A percentile compares a stretch with the other conserved stretches of the same genome.
Evolutionary conservation across 2,888 invertebrate genomes (phyloP).

Genomic region (Dolichomitus sp.): DNA sequence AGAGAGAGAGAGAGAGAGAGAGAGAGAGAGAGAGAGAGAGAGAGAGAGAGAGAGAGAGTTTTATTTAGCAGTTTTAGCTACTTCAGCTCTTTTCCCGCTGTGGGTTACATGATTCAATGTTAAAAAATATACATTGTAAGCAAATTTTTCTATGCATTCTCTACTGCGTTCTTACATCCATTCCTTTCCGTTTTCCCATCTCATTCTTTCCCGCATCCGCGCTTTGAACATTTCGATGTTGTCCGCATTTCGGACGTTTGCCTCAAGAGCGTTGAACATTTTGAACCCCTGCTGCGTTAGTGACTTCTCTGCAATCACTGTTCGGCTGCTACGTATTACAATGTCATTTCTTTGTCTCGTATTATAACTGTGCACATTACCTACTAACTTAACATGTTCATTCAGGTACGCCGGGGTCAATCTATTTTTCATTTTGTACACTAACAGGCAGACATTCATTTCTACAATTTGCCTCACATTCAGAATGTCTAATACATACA

Average conservation of each 20-base stretch:
- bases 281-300: background rate
- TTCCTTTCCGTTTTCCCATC: too few species aligned
- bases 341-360: background rate
- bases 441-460: conserved; percentile 17
- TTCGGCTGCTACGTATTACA: background rate
- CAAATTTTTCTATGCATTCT: too few species aligned
- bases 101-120: too few species aligned
- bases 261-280: background rate
- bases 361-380: background rate
- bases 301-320: background rate
- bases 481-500: conserved; percentile 2
- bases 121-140: too few species aligned
- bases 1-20: too few species aligned
- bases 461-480: background rate
- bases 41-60: too few species aligned
- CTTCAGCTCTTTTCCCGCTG: too few species aligned
- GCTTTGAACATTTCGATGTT: background rate
- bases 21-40: too few species aligned
- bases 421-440: conserved; percentile 16
- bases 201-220: too few species aligned
- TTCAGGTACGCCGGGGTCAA: background rate
- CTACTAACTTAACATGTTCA: background rate
- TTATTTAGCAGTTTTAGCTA: too few species aligned
- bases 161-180: too few species aligned
- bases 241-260: background rate